Percentiles rank a stretch among this genome's conserved stretches.
Conservation (phyloP, 2,888 invertebrate genomes). For the Ochropleura leucogaster region DNA sequence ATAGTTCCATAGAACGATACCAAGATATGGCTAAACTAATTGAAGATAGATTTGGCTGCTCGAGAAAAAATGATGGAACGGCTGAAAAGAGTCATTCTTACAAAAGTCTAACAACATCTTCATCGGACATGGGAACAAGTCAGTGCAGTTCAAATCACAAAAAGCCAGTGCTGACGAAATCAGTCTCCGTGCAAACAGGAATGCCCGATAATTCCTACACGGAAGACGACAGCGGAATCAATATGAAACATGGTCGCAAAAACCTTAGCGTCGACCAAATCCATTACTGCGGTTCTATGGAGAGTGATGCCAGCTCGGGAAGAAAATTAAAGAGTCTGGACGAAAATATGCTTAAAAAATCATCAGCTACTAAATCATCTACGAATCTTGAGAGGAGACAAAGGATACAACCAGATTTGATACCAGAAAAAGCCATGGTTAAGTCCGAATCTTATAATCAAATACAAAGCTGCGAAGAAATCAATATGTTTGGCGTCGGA, state of each 20-base stretch:
- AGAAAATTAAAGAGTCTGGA: conserved; percentile 87
- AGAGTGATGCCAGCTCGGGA: conserved; percentile 88
- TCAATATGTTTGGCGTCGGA: conserved; percentile 89
- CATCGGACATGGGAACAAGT: conserved; percentile 89
- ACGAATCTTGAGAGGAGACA: conserved; percentile 88
- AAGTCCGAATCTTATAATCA: conserved; percentile 89
- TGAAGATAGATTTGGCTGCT: conserved; percentile 92
- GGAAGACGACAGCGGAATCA: conserved; percentile 84
- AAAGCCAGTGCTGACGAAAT: conserved; percentile 87
- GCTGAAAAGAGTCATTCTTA: conserved; percentile 89
- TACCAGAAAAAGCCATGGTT: conserved; percentile 87
- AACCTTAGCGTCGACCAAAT: conserved; percentile 89
- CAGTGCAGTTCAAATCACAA: conserved; percentile 88
- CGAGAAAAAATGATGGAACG: conserved; percentile 85
- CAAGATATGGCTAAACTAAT: conserved; percentile 93
- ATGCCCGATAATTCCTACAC: conserved; percentile 84
- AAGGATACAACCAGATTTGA: conserved; percentile 89
- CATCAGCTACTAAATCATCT: conserved; percentile 85
- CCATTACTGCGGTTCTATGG: conserved; percentile 89
- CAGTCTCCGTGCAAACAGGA: conserved; percentile 89
- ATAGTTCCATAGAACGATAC: conserved; percentile 93
- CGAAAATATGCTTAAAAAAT: conserved; percentile 88
- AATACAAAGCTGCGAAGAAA: conserved; percentile 89
- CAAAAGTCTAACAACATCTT: conserved; percentile 89
- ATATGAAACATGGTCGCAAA: conserved; percentile 87